phyloP scores from a whole-genome alignment of 2,888 invertebrate species.

The Epistrophe grossulariae region DNA sequence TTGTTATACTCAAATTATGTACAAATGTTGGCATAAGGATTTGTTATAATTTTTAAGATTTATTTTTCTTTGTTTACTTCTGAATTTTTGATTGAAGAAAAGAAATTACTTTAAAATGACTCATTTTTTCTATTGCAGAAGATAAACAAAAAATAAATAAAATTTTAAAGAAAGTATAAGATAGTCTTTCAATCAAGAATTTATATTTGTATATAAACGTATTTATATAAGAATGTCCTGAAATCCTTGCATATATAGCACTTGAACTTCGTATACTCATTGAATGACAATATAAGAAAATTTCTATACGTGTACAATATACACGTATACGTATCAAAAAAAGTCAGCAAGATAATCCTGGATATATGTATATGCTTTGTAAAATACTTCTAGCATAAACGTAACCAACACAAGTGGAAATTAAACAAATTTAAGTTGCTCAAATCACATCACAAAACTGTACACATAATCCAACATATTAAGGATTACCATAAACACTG shows the following conservation, averaged over 20 bases:
- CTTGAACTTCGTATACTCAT: not conserved
- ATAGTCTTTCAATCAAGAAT: not conserved
- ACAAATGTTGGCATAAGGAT: not conserved
- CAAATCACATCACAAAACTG: slow-evolving; percentile 5
- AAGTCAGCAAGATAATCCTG: slow-evolving; percentile 8
- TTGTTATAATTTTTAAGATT: not conserved
- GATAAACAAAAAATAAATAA: not conserved
- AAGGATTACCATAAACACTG: slow-evolving; percentile 41
- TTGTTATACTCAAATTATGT: not conserved
- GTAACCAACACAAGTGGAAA: slow-evolving; percentile 37
- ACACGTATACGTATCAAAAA: not conserved
- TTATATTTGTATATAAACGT: not conserved
- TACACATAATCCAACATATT: slow-evolving; percentile 7
- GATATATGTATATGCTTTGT: slow-evolving; percentile 1
- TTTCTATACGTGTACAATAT: too few relatives aligned
- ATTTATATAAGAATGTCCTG: not conserved
- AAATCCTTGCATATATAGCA: too few relatives aligned
- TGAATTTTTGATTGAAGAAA: too few relatives aligned
- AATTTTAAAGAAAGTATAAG: not conserved
- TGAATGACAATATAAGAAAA: not conserved
- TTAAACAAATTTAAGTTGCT: slow-evolving; percentile 50
- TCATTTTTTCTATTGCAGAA: not conserved
- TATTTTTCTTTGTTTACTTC: not conserved
- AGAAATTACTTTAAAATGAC: not conserved
- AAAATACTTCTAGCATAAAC: slow-evolving; percentile 8